phyloP scores from a whole-genome alignment of 2,113 vertebrate genomes.

The Cygnus buccinator region DNA sequence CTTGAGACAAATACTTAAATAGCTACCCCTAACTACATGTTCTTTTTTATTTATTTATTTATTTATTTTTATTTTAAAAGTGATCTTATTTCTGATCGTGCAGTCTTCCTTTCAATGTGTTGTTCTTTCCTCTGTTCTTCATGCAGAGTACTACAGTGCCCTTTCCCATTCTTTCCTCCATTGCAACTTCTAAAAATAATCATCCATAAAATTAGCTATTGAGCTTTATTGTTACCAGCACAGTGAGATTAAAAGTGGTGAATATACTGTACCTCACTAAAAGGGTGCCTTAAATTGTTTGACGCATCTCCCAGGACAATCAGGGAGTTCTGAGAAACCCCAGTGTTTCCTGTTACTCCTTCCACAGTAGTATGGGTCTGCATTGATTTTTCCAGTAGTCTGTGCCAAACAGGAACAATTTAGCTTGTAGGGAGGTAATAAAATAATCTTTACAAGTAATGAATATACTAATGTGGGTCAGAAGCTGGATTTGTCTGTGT shows the following conservation, averaged over 20 bases:
- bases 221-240: slow-evolving; percentile 46
- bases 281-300: slow-evolving; percentile 43
- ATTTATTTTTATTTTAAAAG: no score
- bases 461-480: not conserved
- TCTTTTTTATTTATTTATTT: not conserved
- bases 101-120: not conserved
- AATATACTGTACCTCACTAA: slow-evolving; percentile 27
- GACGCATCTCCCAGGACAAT: slow-evolving; percentile 35
- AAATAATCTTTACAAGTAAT: slow-evolving; percentile 42
- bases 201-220: slow-evolving; percentile 13
- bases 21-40: not conserved
- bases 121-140: not conserved
- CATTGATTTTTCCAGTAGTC: slow-evolving; percentile 68
- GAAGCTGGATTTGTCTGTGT: slow-evolving; percentile 11
- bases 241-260: slow-evolving; percentile 34
- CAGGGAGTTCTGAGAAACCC: slow-evolving; percentile 61
- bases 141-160: not conserved
- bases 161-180: not conserved
- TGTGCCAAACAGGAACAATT: slow-evolving; percentile 66
- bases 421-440: slow-evolving; percentile 39
- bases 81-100: not conserved
- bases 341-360: slow-evolving; percentile 55
- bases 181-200: slow-evolving; percentile 53
- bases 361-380: not conserved
- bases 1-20: not conserved